These are phyloP conservation scores for Microdon myrmicae DNA, from an alignment of 2,888 invertebrate genomes.

Conservation along the genomic window DNA sequence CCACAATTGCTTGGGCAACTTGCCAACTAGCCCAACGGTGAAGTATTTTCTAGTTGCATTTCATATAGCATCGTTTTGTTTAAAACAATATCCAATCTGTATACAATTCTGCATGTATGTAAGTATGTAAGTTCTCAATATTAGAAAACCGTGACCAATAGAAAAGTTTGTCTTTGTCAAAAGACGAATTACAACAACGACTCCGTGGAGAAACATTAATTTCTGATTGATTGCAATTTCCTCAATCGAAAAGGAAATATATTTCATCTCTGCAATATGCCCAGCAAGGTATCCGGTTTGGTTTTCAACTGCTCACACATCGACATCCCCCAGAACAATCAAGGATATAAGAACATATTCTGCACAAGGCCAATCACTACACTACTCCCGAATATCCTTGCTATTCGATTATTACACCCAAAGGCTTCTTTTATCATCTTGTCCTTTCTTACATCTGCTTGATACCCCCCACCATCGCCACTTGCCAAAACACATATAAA, in stretches of 20 bases:
- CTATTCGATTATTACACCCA: conserved; percentile 50
- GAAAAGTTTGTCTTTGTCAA: conserved; percentile 28
- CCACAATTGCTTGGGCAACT: too few species aligned
- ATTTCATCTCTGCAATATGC: conserved; percentile 19
- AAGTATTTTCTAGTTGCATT: too few species aligned
- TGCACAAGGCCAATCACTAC: conserved; percentile 41
- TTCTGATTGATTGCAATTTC: conserved; percentile 50
- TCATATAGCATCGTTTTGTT: too few species aligned
- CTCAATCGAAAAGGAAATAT: conserved; percentile 46
- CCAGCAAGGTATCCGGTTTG: too few species aligned
- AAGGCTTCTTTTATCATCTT: conserved; percentile 27
- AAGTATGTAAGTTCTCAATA: neutral
- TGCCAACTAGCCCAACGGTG: too few species aligned
- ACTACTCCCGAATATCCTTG: conserved; percentile 48
- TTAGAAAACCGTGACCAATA: neutral
- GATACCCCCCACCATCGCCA: neutral
- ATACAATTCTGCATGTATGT: neutral
- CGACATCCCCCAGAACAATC: conserved; percentile 45
- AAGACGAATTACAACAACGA: conserved; percentile 43
- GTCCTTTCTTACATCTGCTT: neutral
- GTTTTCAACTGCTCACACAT: too few species aligned
- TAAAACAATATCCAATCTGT: too few species aligned
- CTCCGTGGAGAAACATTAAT: conserved; percentile 42
- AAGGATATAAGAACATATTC: conserved; percentile 40
- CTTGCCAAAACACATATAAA: conserved; percentile 49